A percentile compares a stretch with the other conserved stretches of the same genome.
Evolutionary conservation across 2,797 vertebrate species (phyloP).

Genomic region (Pristis pectinata): DNA sequence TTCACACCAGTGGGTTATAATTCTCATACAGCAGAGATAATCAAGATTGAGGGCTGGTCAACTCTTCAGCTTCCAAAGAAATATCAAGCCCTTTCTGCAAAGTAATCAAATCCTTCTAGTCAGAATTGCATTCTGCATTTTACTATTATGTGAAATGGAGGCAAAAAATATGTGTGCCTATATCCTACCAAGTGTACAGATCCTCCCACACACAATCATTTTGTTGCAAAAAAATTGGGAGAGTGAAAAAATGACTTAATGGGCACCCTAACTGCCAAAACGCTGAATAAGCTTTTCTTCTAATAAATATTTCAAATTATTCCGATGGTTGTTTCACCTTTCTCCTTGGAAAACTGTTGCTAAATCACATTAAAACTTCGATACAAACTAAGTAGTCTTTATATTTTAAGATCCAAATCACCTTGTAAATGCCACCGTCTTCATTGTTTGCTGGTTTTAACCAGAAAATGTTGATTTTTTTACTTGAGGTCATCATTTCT

Average conservation of each 20-base stretch:
- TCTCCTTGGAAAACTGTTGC: not conserved
- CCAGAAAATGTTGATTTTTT: not conserved
- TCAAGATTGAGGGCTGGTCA: not conserved
- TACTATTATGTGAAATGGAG: not conserved
- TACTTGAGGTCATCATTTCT: not conserved
- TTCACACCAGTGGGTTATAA: not conserved
- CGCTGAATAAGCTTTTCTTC: not conserved
- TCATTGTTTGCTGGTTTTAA: not conserved
- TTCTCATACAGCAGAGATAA: not conserved
- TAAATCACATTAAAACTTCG: not conserved
- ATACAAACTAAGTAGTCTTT: not conserved
- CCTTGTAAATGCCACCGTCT: not conserved
- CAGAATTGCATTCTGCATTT: not conserved
- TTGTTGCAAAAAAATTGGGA: not conserved
- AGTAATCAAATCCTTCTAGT: not conserved
- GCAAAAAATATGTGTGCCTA: not conserved
- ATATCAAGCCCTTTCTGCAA: not conserved
- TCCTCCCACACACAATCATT: not conserved
- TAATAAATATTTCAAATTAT: not conserved
- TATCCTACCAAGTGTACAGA: not conserved
- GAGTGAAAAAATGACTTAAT: not conserved
- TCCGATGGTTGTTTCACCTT: not conserved
- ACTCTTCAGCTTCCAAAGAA: not conserved
- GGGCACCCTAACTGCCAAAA: not conserved
- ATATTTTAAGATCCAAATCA: not conserved